Percentiles rank a stretch among this genome's conserved stretches.
phyloP scores from a whole-genome alignment of 2,888 invertebrate genomes.

The Rhorus exstirpatorius region DNA sequence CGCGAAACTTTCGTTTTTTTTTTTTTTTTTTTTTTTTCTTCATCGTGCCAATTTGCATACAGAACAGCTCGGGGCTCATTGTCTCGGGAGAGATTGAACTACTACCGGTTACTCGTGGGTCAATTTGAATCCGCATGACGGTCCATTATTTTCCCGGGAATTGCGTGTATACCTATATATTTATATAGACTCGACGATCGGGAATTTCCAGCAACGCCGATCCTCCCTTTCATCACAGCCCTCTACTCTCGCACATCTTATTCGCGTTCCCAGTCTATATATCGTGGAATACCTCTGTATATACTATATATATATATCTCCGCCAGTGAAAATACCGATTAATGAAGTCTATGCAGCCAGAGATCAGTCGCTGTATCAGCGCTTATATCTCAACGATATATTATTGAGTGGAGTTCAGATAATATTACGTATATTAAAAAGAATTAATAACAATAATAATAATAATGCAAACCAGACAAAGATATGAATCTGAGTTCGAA shows the following conservation, averaged over 20 bases:
- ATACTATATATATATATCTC: neutral
- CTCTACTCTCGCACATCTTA: slow-evolving; percentile 10
- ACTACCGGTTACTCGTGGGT: slow-evolving; percentile 72
- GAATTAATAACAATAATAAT: too few relatives aligned
- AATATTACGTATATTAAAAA: too few relatives aligned
- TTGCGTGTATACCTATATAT: slow-evolving; percentile 23
- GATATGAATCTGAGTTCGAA: too few relatives aligned
- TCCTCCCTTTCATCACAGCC: slow-evolving; percentile 7
- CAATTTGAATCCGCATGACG: slow-evolving; percentile 70
- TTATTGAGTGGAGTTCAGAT: too few relatives aligned
- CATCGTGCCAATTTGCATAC: slow-evolving; percentile 79
- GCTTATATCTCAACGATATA: too few relatives aligned
- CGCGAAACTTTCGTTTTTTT: slow-evolving; percentile 74
- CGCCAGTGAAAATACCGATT: neutral
- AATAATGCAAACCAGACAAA: too few relatives aligned
- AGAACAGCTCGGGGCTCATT: slow-evolving; percentile 75
- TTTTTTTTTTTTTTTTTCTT: too few relatives aligned
- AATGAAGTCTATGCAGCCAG: neutral
- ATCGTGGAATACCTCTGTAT: neutral
- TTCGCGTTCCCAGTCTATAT: slow-evolving; percentile 3
- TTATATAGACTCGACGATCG: slow-evolving; percentile 15
- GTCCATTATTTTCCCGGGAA: slow-evolving; percentile 70
- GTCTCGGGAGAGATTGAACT: slow-evolving; percentile 78
- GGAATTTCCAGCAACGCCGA: slow-evolving; percentile 9
- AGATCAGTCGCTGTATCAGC: neutral